Evolutionary conservation across 1,140 invertebrate species (phyloP), one percentile per base, ranked within the genome.

Genomic region (Acromyrmex heyeri): DNA sequence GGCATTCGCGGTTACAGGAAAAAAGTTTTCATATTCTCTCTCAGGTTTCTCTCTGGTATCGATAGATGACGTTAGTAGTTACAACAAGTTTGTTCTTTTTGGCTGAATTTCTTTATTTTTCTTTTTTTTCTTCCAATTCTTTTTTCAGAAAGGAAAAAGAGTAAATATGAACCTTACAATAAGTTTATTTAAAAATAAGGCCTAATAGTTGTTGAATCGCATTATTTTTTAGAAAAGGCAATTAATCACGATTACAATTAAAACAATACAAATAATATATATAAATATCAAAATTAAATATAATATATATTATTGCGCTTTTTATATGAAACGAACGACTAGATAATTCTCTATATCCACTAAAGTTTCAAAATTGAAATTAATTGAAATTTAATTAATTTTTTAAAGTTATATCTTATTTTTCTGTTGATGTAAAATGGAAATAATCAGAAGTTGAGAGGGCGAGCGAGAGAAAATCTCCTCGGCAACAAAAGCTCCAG

Each of bases 401-500:
- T 7, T 65, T 12, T 10, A 3, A 12, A 65, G 38, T 38, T 38
- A 38, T 16, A 1, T 10, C 8, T 10, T 50, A 62, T 16, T 62
- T 65, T 38, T n/a, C 10, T 12, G 16, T 21, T n/a, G 34, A 65
- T n/a, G 1, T 65, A n/a, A 65, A 38, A n/a, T n/a, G 7, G 1
- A 50, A 48, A 27, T 50, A 5, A 50, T 48, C 21, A 10, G 24
- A 78, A 78, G 57, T 79, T 38, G 64, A 62, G 75, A 69, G 24
- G 27, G 38, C 69, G 50, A 85, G 57, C 34, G 57, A 59, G 38
- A 69, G 86, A 88, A 83, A 61, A 77, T 89, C 85, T 88, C 88
- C 91, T 85, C 89, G 82, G 89, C 91, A 91, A 92, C 91, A 92
- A 86, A 91, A 76, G 59, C 53, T 64, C 30, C 16, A 89, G 38